Percentiles rank a stretch among this genome's conserved stretches.
Evolutionary conservation across 2,888 invertebrate genomes (phyloP).

Genomic region (Coelogynopora nodosa): DNA sequence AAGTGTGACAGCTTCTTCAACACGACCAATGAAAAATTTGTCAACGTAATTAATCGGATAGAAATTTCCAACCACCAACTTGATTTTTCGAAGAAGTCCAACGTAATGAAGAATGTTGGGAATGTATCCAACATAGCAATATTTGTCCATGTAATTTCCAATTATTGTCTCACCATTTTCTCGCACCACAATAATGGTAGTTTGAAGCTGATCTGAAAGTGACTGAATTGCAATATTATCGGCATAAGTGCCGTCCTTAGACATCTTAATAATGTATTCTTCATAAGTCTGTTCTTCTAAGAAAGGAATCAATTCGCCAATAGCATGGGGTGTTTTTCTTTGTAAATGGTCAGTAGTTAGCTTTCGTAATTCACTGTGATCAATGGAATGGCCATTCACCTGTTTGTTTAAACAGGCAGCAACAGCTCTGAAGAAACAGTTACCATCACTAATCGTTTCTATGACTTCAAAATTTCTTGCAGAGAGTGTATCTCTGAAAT

Average conservation of each 20-base stretch:
- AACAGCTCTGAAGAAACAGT: not conserved
- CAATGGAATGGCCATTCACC: not conserved
- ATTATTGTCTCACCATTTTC: not conserved
- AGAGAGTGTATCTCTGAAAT: not conserved
- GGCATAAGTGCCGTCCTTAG: not conserved
- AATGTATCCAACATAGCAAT: not conserved
- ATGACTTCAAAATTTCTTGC: not conserved
- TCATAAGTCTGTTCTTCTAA: not conserved
- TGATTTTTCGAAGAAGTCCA: not conserved
- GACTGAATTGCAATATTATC: not conserved
- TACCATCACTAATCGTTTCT: not conserved
- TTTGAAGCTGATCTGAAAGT: not conserved
- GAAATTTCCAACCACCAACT: not conserved
- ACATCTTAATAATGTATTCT: not conserved
- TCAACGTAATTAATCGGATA: not conserved
- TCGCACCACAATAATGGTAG: not conserved
- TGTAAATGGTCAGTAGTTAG: not conserved
- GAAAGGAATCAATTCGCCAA: not conserved
- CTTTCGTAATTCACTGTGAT: not conserved
- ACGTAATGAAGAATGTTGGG: not conserved
- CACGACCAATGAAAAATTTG: not conserved
- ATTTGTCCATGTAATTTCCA: not conserved
- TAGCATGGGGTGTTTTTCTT: not conserved
- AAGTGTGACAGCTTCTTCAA: not conserved
- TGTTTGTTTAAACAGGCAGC: not conserved